phyloP scores from a whole-genome alignment of 2,797 vertebrate species.

The Malurus splendens region DNA sequence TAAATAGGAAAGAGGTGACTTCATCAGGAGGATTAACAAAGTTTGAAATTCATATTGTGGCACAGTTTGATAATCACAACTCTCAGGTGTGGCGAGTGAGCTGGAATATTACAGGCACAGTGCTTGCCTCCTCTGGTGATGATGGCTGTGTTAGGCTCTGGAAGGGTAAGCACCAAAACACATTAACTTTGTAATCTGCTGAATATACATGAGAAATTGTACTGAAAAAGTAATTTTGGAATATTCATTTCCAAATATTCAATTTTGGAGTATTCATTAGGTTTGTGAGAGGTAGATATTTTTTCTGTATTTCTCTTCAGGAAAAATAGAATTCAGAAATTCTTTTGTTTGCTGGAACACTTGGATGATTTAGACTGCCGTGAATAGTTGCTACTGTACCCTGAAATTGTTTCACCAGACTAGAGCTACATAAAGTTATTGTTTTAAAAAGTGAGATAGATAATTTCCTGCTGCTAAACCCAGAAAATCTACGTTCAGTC shows the following conservation, averaged over 20 bases:
- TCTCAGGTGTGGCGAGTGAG: slow-evolving; percentile 97
- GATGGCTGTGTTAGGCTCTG: slow-evolving; percentile 95
- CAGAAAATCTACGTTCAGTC: background rate
- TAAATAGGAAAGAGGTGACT: slow-evolving; percentile 85
- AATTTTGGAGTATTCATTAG: background rate
- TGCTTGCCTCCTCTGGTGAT: slow-evolving; percentile 93
- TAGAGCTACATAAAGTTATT: background rate
- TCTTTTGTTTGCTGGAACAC: background rate
- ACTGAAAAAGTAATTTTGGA: background rate
- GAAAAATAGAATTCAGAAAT: background rate
- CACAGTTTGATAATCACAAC: slow-evolving; percentile 96
- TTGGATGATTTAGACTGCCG: background rate
- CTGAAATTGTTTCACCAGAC: background rate
- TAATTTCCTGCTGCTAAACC: background rate
- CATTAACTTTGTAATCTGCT: background rate
- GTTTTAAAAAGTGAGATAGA: background rate
- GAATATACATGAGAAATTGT: background rate
- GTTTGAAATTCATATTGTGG: slow-evolving; percentile 92
- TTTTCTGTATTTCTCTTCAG: background rate
- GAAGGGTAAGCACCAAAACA: slow-evolving; percentile 81
- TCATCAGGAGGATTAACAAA: slow-evolving; percentile 87
- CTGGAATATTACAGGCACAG: slow-evolving; percentile 98
- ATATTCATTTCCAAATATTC: too few species aligned
- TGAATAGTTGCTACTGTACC: background rate
- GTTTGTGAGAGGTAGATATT: background rate